Evolutionary conservation across 2,888 invertebrate genomes (phyloP), one percentile per base, ranked within the genome.

Genomic region (Drosophila austrosaltans): DNA sequence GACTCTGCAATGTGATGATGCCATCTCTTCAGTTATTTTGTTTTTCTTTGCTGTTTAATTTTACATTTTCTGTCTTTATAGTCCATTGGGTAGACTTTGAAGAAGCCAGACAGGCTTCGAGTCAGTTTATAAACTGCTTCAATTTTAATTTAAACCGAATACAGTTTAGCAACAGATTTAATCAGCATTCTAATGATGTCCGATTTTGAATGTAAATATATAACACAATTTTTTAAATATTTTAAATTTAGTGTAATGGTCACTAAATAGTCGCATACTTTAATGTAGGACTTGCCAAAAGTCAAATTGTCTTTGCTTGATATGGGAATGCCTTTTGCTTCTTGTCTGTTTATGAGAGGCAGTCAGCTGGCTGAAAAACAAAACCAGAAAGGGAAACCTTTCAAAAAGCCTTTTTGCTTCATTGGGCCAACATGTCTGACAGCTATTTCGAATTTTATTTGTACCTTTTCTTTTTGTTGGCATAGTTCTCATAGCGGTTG

Each of bases 311-410:
- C 6, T 22, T 39, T 22, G 53, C 28, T 66, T 32, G 7, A 67
- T 25, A 48, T 75, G 40, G 53, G 64, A 59, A 39, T 48, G 16
- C 39, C 42, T 25, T 39, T 40, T 22, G 44, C 39, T 59, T 48
- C 59, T 58, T 48, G 30, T 40, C 75, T 48, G 62, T 59, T 75
- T 25, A n/a, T 75, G 72, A 75, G 70, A 54, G 76, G 39, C 16
- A 16, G 16, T 16, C 16, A 16, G 16, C 16, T 16, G 16, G 16
- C 16, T 64, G 60, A 63, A 48, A 48, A 22, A 48, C 12, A 48
- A 48, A 48, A 48, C 48, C 48, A 48, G 25, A 25, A 8, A 56
- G 25, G 57, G 30, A 39, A 36, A 36, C 32, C 42, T 39, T 39
- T 10, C 7, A 10, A 25, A 48, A 48, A 48, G 22, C 22, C 48